Evolutionary conservation across 64 coral and sea anemone genomes (phyloP).

Genomic region (Porites lutea): DNA sequence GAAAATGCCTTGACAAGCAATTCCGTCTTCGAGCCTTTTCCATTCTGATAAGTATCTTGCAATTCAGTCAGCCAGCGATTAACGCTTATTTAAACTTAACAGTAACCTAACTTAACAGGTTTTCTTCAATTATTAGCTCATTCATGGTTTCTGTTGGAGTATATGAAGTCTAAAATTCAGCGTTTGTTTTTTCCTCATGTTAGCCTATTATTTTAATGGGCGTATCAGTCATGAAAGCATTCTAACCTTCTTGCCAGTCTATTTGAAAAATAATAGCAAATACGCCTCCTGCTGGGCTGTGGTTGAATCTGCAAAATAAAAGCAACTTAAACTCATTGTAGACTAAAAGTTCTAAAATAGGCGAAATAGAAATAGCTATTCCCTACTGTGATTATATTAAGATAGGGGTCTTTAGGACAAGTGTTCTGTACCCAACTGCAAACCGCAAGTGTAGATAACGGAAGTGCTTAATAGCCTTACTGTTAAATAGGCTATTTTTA

Average conservation of each 20-base stretch:
- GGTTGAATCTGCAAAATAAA: neutral
- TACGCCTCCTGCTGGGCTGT: neutral
- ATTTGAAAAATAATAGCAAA: neutral
- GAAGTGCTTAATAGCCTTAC: neutral
- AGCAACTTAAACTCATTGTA: neutral
- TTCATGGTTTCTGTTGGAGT: too few species aligned
- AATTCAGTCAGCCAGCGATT: too few species aligned
- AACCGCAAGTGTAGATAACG: neutral
- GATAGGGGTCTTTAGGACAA: neutral
- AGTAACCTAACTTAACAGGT: too few species aligned
- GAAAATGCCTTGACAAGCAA: too few species aligned
- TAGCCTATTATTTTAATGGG: neutral
- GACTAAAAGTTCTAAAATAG: slow-evolving; percentile 4
- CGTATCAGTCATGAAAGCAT: neutral
- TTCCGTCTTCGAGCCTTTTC: too few species aligned
- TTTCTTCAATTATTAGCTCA: too few species aligned
- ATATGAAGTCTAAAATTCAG: too few species aligned
- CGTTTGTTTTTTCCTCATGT: too few species aligned
- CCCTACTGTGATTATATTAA: neutral
- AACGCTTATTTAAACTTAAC: too few species aligned
- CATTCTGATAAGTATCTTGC: too few species aligned
- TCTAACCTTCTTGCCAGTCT: neutral
- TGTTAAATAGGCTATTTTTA: neutral
- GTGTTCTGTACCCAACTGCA: neutral
- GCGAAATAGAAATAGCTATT: neutral